Conservation (phyloP, 2,797 vertebrate species). For the Tauraco hartlaubi region DNA sequence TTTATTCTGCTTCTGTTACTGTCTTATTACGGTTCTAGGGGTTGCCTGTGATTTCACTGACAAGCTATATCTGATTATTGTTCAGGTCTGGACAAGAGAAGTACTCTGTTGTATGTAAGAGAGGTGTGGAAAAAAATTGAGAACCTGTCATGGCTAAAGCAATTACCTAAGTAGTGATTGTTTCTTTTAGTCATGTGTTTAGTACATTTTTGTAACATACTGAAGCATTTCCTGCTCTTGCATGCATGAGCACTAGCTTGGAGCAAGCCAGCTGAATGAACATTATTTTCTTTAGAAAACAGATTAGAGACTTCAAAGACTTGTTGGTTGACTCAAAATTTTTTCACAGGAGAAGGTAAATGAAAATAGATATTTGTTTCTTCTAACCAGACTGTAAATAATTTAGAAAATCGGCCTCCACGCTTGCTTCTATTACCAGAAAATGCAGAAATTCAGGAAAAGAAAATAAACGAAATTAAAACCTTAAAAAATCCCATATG, state of each 20-base stretch:
- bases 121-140: fast-evolving
- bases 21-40: background rate
- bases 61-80: background rate
- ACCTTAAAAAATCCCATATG: background rate
- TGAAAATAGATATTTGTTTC: background rate
- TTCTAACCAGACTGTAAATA: background rate
- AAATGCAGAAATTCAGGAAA: background rate
- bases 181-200: background rate
- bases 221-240: conserved; percentile 13
- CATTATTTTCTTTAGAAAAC: conserved; percentile 21
- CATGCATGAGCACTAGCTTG: background rate
- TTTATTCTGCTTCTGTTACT: background rate
- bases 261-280: conserved; percentile 24
- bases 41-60: background rate
- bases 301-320: conserved; percentile 11
- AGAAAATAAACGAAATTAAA: background rate
- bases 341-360: conserved; percentile 1
- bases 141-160: background rate
- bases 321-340: background rate
- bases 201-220: background rate
- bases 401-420: background rate
- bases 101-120: background rate
- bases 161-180: background rate
- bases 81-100: background rate
- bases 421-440: background rate